These are phyloP conservation scores for Pogonus chalceus DNA, from an alignment of 1,140 invertebrate species.

Conservation along the genomic window DNA sequence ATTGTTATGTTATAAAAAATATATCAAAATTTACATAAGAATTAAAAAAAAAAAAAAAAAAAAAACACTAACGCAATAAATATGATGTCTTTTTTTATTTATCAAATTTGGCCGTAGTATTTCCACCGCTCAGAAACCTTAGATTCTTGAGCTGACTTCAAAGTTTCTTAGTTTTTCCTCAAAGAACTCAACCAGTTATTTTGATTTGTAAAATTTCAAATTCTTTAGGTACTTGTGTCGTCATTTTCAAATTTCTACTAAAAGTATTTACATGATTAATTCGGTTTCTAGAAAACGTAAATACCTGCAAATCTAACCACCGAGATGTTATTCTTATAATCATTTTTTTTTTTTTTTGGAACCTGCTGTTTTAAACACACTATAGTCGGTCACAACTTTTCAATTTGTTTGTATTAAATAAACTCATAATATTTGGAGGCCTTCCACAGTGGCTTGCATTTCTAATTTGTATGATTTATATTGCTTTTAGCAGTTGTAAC, in stretches of 20 bases:
- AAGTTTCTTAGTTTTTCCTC: too few relatives aligned
- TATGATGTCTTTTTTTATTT: too few relatives aligned
- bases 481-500: constrained; percentile 28
- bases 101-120: too few relatives aligned
- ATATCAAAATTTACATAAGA: too few relatives aligned
- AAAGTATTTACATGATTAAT: constrained; percentile 17
- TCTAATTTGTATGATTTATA: constrained; percentile 34
- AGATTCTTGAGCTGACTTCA: too few relatives aligned
- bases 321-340: constrained; percentile 28
- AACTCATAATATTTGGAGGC: constrained; percentile 25
- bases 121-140: too few relatives aligned
- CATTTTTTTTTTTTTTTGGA: constrained; percentile 26
- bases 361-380: constrained; percentile 24
- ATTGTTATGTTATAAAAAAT: too few relatives aligned
- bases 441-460: constrained; percentile 27
- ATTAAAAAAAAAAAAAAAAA: too few relatives aligned
- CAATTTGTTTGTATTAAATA: constrained; percentile 33
- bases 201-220: constrained; percentile 8
- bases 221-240: background rate
- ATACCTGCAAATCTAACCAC: constrained; percentile 29
- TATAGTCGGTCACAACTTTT: constrained; percentile 31
- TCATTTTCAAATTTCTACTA: constrained; percentile 9
- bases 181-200: constrained; percentile 15
- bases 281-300: constrained; percentile 21
- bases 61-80: too few relatives aligned